phyloP scores from a whole-genome alignment of 2,797 vertebrate species.

The Chanos chanos region DNA sequence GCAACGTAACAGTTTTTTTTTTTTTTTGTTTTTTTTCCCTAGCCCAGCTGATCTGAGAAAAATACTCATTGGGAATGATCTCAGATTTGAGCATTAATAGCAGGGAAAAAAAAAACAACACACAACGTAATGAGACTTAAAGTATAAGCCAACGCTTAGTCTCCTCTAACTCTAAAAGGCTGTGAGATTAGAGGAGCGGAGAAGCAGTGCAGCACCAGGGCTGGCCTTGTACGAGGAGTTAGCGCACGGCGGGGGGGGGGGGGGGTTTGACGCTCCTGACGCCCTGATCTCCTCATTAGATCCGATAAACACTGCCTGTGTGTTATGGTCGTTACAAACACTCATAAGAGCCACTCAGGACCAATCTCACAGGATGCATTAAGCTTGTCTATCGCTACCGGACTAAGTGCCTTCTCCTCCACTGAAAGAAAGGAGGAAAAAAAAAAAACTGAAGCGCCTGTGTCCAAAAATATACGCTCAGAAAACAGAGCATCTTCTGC shows the following conservation, averaged over 20 bases:
- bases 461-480: neutral
- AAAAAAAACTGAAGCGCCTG: neutral
- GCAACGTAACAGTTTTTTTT: too few species aligned
- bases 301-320: neutral
- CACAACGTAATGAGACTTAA: slow-evolving; percentile 39
- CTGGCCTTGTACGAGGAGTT: slow-evolving; percentile 39
- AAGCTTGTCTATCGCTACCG: neutral
- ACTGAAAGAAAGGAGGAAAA: too few species aligned
- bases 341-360: slow-evolving; percentile 1
- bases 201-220: slow-evolving; percentile 45
- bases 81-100: slow-evolving; percentile 28
- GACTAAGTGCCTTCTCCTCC: neutral
- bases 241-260: slow-evolving; percentile 13
- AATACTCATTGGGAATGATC: slow-evolving; percentile 13
- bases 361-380: too few species aligned
- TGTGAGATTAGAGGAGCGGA: slow-evolving; percentile 46
- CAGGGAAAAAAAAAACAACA: slow-evolving; percentile 23
- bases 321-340: neutral
- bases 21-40: too few species aligned
- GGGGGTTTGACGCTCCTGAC: too few species aligned
- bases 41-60: too few species aligned
- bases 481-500: neutral
- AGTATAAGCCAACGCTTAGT: slow-evolving; percentile 45
- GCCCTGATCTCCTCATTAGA: neutral
- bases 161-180: slow-evolving; percentile 40